phyloP scores from a whole-genome alignment of 2,888 invertebrate species.

The Platycheirus albimanus region DNA sequence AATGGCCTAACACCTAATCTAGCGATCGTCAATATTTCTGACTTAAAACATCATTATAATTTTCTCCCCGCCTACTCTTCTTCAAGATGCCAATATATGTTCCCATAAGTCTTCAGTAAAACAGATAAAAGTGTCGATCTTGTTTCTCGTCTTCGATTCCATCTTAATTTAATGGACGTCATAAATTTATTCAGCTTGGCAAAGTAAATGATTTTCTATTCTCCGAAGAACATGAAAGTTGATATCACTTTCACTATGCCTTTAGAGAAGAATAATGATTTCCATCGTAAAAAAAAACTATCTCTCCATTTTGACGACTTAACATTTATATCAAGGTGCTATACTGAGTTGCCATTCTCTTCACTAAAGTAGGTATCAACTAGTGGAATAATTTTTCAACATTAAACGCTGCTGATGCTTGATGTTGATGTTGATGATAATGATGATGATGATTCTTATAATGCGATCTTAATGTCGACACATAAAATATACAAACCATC shows the following conservation, averaged over 20 bases:
- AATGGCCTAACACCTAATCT: too few species aligned
- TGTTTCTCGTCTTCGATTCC: not conserved
- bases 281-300: constrained; percentile 5
- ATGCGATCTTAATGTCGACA: constrained; percentile 47
- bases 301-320: constrained; percentile 4
- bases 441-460: constrained; percentile 52
- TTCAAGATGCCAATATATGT: too few species aligned
- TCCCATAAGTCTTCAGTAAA: too few species aligned
- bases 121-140: too few species aligned
- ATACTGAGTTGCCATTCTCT: constrained; percentile 10
- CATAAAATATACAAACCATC: constrained; percentile 15
- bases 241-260: constrained; percentile 28
- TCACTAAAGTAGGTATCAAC: not conserved
- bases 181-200: too few species aligned
- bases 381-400: not conserved
- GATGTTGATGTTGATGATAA: not conserved
- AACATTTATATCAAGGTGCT: constrained; percentile 1
- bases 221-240: constrained; percentile 14
- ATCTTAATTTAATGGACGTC: not conserved
- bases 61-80: too few species aligned
- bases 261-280: not conserved
- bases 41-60: too few species aligned
- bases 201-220: constrained; percentile 2
- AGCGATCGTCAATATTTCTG: too few species aligned
- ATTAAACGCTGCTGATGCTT: not conserved